phyloP scores from a whole-genome alignment of 1,140 invertebrate genomes.

The Eulimnadia texana region DNA sequence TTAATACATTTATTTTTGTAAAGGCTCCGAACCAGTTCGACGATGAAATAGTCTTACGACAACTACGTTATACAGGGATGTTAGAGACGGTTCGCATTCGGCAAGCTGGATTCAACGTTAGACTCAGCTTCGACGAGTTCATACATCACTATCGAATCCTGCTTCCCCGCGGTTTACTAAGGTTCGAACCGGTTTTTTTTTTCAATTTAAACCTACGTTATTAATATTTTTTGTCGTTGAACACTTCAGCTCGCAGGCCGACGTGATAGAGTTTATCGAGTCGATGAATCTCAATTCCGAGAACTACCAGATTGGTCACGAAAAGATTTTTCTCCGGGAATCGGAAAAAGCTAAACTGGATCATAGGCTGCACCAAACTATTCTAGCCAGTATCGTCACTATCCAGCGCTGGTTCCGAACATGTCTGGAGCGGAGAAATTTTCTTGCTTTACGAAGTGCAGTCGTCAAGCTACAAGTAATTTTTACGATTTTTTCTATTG shows the following conservation, averaged over 20 bases:
- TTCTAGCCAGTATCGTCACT: slow-evolving; percentile 77
- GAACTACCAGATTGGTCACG: slow-evolving; percentile 80
- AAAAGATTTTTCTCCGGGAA: slow-evolving; percentile 84
- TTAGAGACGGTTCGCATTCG: slow-evolving; percentile 87
- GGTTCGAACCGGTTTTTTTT: slow-evolving; percentile 22
- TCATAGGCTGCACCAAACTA: slow-evolving; percentile 78
- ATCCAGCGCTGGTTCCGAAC: slow-evolving; percentile 86
- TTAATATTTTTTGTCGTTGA: slow-evolving; percentile 11
- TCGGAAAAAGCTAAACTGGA: slow-evolving; percentile 88
- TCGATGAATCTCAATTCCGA: slow-evolving; percentile 65
- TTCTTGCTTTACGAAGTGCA: slow-evolving; percentile 53
- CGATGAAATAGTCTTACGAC: slow-evolving; percentile 82
- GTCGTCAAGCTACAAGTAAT: slow-evolving; percentile 56
- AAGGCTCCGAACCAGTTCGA: slow-evolving; percentile 79
- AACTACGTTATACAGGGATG: slow-evolving; percentile 84
- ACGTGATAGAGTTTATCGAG: slow-evolving; percentile 63
- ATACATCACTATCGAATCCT: slow-evolving; percentile 82
- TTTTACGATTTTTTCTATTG: background rate
- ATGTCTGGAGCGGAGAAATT: slow-evolving; percentile 57
- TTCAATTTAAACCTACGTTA: background rate
- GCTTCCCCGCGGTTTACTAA: slow-evolving; percentile 66
- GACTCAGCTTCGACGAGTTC: slow-evolving; percentile 86
- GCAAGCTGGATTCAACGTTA: slow-evolving; percentile 87
- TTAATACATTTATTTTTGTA: slow-evolving; percentile 20
- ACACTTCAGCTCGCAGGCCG: slow-evolving; percentile 46